Percentiles rank a stretch among this genome's conserved stretches.
Evolutionary conservation across 2,797 vertebrate genomes (phyloP).

Genomic region (Sylvia borin): DNA sequence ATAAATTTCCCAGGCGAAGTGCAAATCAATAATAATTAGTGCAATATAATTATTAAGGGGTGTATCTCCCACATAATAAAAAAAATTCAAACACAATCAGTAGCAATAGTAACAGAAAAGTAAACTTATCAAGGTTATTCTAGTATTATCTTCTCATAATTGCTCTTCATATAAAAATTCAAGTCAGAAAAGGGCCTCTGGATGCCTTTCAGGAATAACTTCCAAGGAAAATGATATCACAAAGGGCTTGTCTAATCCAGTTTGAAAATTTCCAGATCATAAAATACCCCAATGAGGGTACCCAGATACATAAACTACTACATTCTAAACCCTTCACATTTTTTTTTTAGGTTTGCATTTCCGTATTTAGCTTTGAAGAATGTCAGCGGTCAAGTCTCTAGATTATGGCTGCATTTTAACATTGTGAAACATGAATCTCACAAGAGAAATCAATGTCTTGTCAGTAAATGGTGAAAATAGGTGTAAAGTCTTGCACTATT

Average conservation of each 20-base stretch:
- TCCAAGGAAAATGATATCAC: neutral
- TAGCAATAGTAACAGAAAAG: neutral
- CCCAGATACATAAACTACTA: neutral
- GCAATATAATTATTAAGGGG: neutral
- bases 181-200: neutral
- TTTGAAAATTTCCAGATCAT: neutral
- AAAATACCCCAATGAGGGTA: neutral
- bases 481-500: neutral
- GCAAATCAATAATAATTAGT: neutral
- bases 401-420: neutral
- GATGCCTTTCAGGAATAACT: neutral
- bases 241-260: neutral
- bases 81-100: neutral
- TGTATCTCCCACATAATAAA: neutral
- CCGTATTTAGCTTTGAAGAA: neutral
- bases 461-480: neutral
- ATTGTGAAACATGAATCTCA: neutral
- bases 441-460: neutral
- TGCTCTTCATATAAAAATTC: neutral
- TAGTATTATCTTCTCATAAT: neutral
- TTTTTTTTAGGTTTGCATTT: neutral
- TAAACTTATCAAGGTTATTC: neutral
- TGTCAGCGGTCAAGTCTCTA: neutral
- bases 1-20: neutral
- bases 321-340: neutral